These are phyloP conservation scores for Pterophyllum scalare DNA, from an alignment of 2,113 vertebrate species.

Conservation along the genomic window DNA sequence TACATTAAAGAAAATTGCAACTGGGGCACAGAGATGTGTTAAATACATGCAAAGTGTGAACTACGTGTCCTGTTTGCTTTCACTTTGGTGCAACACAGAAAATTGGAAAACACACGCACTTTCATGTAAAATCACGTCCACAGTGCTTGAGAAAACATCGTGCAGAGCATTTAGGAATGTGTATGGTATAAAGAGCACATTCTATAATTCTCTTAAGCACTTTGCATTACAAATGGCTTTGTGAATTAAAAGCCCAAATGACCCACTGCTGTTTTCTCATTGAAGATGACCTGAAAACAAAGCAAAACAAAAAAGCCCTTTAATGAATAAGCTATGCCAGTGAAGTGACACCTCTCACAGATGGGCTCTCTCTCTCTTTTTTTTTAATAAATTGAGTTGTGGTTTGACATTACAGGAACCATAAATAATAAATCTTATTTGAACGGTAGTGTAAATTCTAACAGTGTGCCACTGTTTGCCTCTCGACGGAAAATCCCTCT, in stretches of 20 bases:
- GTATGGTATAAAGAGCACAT: slow-evolving; percentile 10
- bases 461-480: background rate
- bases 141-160: background rate
- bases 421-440: slow-evolving; percentile 68
- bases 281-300: slow-evolving; percentile 21
- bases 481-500: background rate
- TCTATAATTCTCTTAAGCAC: slow-evolving; percentile 39
- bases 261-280: background rate
- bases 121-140: background rate
- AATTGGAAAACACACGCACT: background rate
- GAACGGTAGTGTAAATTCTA: slow-evolving; percentile 56
- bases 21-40: background rate
- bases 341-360: slow-evolving; percentile 6
- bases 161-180: slow-evolving; percentile 10
- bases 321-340: slow-evolving; percentile 41
- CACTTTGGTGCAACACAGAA: background rate
- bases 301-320: slow-evolving; percentile 19
- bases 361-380: background rate
- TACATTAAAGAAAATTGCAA: background rate
- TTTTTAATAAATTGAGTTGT: slow-evolving; percentile 21
- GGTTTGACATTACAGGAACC: slow-evolving; percentile 48
- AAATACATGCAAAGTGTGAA: background rate
- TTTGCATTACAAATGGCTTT: slow-evolving; percentile 45
- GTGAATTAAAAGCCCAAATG: slow-evolving; percentile 1
- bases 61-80: background rate